Evolutionary conservation across 2,888 invertebrate species (phyloP).

Genomic region (Leptopilina syphax): DNA sequence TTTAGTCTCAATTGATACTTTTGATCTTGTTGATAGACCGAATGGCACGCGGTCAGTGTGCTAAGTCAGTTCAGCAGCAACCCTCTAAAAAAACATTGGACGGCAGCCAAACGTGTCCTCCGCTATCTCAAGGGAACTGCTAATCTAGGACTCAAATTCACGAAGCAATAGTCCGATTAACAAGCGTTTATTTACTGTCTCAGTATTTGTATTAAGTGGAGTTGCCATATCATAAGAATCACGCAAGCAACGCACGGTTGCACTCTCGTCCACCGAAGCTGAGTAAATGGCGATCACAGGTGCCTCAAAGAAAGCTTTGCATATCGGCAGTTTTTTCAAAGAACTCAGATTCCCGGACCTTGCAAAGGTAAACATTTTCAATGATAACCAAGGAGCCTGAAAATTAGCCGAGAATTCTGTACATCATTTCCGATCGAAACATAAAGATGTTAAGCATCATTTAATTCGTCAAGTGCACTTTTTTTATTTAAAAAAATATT

Average conservation of each 20-base stretch:
- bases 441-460: too few species aligned
- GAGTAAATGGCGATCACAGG: background rate
- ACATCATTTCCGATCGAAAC: too few species aligned
- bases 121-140: slow-evolving; percentile 44
- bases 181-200: slow-evolving; percentile 48
- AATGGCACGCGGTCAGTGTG: slow-evolving; percentile 38
- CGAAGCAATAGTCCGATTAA: slow-evolving; percentile 13
- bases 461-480: too few species aligned
- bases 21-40: slow-evolving; percentile 47
- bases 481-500: too few species aligned
- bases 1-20: slow-evolving; percentile 47
- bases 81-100: slow-evolving; percentile 44
- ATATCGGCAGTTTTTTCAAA: too few species aligned
- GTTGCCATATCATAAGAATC: slow-evolving; percentile 48
- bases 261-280: slow-evolving; percentile 48
- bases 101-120: slow-evolving; percentile 46
- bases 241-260: slow-evolving; percentile 50
- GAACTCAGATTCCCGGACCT: too few species aligned
- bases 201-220: slow-evolving; percentile 41
- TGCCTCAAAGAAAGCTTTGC: too few species aligned
- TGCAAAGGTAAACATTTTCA: too few species aligned
- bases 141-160: slow-evolving; percentile 14
- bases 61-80: slow-evolving; percentile 44
- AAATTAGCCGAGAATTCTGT: too few species aligned
- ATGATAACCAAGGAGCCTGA: too few species aligned